phyloP scores from a whole-genome alignment of 2,113 vertebrate species.

The Peromyscus polionotus region DNA sequence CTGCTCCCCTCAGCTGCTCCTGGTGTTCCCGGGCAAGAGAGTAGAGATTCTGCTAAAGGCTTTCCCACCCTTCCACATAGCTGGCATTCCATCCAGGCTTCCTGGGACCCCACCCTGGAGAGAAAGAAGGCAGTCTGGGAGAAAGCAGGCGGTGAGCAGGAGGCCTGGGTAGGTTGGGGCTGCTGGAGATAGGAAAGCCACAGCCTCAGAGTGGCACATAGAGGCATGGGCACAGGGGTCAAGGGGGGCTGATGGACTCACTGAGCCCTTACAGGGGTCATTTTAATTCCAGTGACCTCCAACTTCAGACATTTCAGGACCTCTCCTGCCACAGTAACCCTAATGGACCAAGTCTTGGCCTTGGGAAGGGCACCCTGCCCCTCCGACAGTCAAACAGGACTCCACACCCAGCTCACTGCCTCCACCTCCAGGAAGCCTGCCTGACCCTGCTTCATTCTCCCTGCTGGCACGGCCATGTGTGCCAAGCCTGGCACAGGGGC shows the following conservation, averaged over 20 bases:
- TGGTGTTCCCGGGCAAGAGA: neutral
- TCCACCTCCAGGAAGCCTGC: neutral
- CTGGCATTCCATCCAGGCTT: conserved; percentile 70
- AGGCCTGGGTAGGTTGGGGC: neutral
- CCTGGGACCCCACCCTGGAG: conserved; percentile 59
- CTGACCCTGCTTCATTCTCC: neutral
- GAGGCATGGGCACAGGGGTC: neutral
- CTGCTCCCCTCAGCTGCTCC: neutral
- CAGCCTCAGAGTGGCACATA: too few species aligned
- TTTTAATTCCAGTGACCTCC: neutral
- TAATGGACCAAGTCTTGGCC: neutral
- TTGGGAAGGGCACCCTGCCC: too few species aligned
- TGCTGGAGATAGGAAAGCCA: neutral
- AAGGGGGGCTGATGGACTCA: neutral
- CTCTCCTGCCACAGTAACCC: accelerated
- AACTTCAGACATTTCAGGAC: neutral
- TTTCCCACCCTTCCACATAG: conserved; percentile 65
- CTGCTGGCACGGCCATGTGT: accelerated
- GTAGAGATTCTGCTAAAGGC: neutral
- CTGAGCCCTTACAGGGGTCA: neutral
- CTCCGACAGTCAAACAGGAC: neutral
- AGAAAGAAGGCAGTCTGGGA: neutral
- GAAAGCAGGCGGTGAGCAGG: neutral
- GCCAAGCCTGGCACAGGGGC: neutral
- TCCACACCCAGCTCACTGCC: neutral